Evolutionary conservation across 37 sponge, comb jelly and placozoan species (phyloP).

Genomic region (Lycopodina hypogea): DNA sequence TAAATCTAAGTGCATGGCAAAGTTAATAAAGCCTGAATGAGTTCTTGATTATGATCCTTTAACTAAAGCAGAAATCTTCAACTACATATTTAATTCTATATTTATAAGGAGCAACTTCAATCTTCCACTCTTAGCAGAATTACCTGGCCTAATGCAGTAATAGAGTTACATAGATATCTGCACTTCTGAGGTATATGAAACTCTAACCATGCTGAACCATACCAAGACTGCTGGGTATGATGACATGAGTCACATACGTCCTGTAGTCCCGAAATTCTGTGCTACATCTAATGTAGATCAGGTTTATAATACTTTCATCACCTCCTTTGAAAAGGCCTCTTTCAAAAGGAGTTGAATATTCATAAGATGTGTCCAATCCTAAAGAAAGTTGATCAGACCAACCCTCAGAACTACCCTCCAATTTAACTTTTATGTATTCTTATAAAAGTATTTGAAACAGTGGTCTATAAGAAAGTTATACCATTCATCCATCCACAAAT

Average conservation of each 20-base stretch:
- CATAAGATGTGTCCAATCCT: neutral
- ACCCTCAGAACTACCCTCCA: neutral
- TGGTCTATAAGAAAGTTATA: no score
- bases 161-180: neutral
- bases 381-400: neutral
- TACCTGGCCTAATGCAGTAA: neutral
- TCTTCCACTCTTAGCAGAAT: neutral
- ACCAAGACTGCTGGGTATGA: neutral
- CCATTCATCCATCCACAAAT: no score
- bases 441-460: no score
- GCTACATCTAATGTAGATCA: no score
- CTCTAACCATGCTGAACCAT: neutral
- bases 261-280: neutral
- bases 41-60: constrained; percentile 3
- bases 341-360: neutral
- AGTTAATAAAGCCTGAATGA: no score
- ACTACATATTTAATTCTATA: neutral
- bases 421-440: no score
- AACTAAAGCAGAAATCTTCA: neutral
- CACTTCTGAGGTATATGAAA: neutral
- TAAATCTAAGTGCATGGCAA: no score
- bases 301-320: neutral
- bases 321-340: neutral
- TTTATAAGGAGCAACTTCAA: neutral
- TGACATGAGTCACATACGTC: neutral